Evolutionary conservation across 2,113 vertebrate genomes (phyloP).

Genomic region (Hirundichthys speculiger): DNA sequence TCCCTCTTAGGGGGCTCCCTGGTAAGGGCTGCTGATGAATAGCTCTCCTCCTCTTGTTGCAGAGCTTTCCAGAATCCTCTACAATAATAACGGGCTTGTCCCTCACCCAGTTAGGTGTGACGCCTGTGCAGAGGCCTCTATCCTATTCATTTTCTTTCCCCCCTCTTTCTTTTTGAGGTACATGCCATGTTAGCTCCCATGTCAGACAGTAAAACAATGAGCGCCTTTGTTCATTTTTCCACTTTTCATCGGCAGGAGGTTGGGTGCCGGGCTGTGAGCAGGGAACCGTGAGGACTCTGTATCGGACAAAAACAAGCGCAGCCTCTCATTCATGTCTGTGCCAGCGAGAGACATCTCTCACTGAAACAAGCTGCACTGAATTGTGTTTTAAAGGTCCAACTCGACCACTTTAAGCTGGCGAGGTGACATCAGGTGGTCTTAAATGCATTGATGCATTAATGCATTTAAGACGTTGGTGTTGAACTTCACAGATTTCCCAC

Average conservation of each 20-base stretch:
- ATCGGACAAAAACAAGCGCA: conserved; percentile 58
- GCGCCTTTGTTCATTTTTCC: conserved; percentile 65
- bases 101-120: conserved; percentile 58
- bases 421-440: too few species aligned
- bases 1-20: conserved; percentile 37
- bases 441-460: too few species aligned
- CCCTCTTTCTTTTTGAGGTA: conserved; percentile 61
- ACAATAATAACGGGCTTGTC: conserved; percentile 65
- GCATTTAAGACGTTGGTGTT: too few species aligned
- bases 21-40: conserved; percentile 49
- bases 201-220: conserved; percentile 72
- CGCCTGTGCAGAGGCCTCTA: conserved; percentile 45
- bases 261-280: conserved; percentile 31
- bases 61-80: conserved; percentile 61
- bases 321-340: conserved; percentile 45
- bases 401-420: too few species aligned
- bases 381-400: too few species aligned
- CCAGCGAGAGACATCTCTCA: conserved; percentile 57
- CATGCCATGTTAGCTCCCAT: conserved; percentile 44
- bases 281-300: conserved; percentile 42
- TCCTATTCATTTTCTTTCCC: too few species aligned
- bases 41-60: conserved; percentile 28
- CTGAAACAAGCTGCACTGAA: conserved; percentile 40
- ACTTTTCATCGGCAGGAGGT: conserved; percentile 55
- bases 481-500: too few species aligned